These are phyloP conservation scores for Emys orbicularis DNA, from an alignment of 2,797 vertebrate genomes.

Conservation along the genomic window DNA sequence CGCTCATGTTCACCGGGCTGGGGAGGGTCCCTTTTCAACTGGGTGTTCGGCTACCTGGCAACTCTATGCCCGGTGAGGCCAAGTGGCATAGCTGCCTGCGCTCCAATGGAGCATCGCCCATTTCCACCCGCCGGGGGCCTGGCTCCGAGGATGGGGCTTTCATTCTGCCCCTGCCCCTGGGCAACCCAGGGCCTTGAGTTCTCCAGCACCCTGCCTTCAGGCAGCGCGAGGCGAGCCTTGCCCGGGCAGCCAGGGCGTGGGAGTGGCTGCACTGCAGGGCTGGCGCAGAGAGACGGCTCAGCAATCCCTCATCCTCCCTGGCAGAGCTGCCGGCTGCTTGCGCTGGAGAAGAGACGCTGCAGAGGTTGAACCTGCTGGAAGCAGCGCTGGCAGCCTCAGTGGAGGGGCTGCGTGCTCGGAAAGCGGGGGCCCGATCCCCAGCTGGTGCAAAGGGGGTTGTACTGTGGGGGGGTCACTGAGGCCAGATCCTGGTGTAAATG, in stretches of 20 bases:
- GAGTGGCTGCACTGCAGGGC: background rate
- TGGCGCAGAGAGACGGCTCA: background rate
- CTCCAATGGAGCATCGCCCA: no score
- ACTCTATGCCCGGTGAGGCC: no score
- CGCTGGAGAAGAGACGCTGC: background rate
- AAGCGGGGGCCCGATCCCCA: background rate
- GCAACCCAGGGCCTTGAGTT: background rate
- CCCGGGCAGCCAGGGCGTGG: background rate
- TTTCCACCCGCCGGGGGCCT: background rate
- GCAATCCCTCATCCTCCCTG: background rate
- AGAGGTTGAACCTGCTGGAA: background rate
- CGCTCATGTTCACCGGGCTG: no score
- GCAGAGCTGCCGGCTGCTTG: background rate
- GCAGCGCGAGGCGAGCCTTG: background rate
- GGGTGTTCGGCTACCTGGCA: no score
- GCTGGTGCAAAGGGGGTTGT: background rate
- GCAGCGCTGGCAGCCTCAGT: background rate
- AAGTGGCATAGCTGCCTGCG: no score
- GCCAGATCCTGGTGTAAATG: no score
- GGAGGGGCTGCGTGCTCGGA: background rate
- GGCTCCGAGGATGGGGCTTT: background rate
- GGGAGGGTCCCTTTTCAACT: no score
- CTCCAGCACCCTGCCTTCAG: fast-evolving
- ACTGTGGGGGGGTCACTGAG: no score
- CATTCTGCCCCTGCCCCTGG: background rate